phyloP scores from a whole-genome alignment of 2,113 vertebrate genomes.

The Hepsetus odoe region DNA sequence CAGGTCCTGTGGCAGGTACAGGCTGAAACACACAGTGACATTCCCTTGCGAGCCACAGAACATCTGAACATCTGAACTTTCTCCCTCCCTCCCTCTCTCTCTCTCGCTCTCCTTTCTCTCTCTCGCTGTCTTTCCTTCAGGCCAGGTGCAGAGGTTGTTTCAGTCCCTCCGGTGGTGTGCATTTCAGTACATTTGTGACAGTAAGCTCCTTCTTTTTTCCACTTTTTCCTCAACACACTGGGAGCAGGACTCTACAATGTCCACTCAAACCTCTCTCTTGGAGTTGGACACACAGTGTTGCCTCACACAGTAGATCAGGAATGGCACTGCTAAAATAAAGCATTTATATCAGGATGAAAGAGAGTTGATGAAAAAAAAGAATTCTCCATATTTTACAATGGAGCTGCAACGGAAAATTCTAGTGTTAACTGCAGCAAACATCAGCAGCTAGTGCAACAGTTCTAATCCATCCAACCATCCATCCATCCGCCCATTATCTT shows the following conservation, averaged over 20 bases:
- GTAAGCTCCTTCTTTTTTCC: constrained; percentile 35
- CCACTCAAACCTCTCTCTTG: not conserved
- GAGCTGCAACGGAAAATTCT: no score
- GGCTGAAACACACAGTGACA: constrained; percentile 69
- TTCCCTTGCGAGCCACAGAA: constrained; percentile 70
- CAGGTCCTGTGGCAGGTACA: constrained; percentile 76
- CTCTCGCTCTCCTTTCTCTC: constrained; percentile 50
- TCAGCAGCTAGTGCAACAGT: no score
- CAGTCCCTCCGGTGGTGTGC: constrained; percentile 28
- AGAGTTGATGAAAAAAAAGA: no score
- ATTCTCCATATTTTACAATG: no score
- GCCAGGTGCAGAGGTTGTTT: constrained; percentile 49
- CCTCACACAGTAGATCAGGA: no score
- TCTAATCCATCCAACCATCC: no score
- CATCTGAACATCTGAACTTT: constrained; percentile 59
- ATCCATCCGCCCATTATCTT: no score
- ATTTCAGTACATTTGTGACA: constrained; percentile 43
- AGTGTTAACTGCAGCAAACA: no score
- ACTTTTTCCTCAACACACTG: constrained; percentile 4
- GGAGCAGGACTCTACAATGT: not conserved
- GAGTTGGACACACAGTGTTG: no score
- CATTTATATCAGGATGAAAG: no score
- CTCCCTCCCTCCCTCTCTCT: constrained; percentile 44
- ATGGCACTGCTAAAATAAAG: no score
- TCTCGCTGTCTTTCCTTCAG: constrained; percentile 30